A percentile compares a stretch with the other conserved stretches of the same genome.
These are phyloP conservation scores for Oscheius sp. DNA, from an alignment of 1,140 invertebrate genomes.

Conservation along the genomic window DNA sequence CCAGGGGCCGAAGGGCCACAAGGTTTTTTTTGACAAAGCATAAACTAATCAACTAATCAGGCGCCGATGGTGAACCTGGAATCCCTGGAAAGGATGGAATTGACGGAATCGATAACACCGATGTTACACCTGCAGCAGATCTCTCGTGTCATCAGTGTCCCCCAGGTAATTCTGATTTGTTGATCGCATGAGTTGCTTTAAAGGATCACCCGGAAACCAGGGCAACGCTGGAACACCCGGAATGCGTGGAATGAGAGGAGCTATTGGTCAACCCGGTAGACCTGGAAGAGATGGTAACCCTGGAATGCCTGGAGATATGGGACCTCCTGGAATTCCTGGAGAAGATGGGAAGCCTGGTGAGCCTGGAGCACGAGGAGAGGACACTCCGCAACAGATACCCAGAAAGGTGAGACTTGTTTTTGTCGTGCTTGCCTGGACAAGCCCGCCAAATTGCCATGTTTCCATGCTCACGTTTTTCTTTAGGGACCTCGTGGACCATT, in stretches of 20 bases:
- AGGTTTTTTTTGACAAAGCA: background rate
- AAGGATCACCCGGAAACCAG: background rate
- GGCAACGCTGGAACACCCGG: background rate
- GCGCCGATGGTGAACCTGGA: background rate
- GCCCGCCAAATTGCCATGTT: too few relatives aligned
- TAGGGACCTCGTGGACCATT: background rate
- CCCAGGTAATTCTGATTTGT: background rate
- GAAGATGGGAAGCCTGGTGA: background rate
- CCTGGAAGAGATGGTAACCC: background rate
- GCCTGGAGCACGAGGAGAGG: background rate
- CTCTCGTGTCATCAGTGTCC: background rate
- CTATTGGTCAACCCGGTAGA: background rate
- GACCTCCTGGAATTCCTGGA: background rate
- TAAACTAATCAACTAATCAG: background rate
- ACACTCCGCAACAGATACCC: background rate
- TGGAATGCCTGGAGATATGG: conserved; percentile 6
- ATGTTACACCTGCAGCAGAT: background rate
- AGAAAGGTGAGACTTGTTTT: too few relatives aligned
- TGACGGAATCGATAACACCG: background rate
- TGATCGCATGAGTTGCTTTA: background rate
- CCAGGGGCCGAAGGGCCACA: background rate
- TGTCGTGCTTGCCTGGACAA: too few relatives aligned
- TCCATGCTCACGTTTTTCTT: too few relatives aligned
- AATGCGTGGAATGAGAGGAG: background rate
- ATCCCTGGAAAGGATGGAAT: conserved; percentile 7